These are phyloP conservation scores for Coracopsis vasa DNA, from an alignment of 2,113 vertebrate species.

Conservation along the genomic window DNA sequence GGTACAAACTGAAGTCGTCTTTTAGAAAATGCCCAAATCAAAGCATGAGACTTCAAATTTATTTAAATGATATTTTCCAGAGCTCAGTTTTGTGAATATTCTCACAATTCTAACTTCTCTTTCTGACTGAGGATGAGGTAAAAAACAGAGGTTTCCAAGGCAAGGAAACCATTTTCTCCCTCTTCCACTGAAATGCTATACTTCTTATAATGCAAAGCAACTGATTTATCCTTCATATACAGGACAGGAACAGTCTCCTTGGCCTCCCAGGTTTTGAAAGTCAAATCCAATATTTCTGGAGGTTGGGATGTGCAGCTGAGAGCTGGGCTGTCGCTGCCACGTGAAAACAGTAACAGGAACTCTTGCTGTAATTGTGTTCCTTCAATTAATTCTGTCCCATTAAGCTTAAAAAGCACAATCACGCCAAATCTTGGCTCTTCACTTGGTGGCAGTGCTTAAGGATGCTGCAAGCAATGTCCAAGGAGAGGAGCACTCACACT, in stretches of 20 bases:
- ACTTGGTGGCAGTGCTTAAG: neutral
- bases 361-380: neutral
- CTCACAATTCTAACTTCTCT: neutral
- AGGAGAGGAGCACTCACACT: neutral
- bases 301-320: neutral
- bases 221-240: neutral
- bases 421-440: neutral
- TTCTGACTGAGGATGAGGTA: neutral
- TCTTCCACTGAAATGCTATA: neutral
- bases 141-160: neutral
- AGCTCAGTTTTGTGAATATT: neutral
- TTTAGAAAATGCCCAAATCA: slow-evolving; percentile 36
- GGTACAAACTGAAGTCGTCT: neutral
- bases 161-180: neutral
- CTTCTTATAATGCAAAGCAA: neutral
- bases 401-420: neutral
- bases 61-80: slow-evolving; percentile 18
- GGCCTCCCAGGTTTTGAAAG: neutral
- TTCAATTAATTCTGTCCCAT: neutral
- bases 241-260: neutral
- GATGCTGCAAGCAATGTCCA: neutral
- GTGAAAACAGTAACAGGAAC: neutral
- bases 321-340: neutral
- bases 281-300: neutral
- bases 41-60: slow-evolving; percentile 20